Base-by-base conservation (phyloP, 2,797 vertebrate species). In the Anas georgica region DNA sequence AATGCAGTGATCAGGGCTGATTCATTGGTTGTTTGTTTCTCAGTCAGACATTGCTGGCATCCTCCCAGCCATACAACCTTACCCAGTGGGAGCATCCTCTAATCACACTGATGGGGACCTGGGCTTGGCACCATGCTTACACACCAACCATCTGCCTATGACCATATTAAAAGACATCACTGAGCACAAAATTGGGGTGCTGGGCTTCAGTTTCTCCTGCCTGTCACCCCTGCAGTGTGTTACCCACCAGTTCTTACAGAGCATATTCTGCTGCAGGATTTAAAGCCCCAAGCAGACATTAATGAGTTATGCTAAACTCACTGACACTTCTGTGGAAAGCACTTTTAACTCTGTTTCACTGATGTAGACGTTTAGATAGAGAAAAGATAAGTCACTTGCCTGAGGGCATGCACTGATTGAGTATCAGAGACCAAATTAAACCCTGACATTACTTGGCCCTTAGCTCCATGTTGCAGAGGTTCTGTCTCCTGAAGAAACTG, bases 1-100 rank as follows among this genome's bases (percentile, higher is more conserved):
- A 95, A 97, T 96, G 97, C 94, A 96, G 95, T 83, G 87, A 97
- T 97, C 96, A 87, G 92, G 91, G 69, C 93, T 95, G 96, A 96
- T 96, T 90, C 95, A 93, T 22, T 41, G 76, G 89, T 92, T 97
- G 97, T 72, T 96, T 97, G 96, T 96, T 97, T 95, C 95, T 97
- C 81, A 48, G 92, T 4, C 82, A 95, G 93, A 91, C 83, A 21
- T 64, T 82, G 88, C 55, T 97, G 96, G 96, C 96, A 41, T 14
- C n/a, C 17, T 58, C 90, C 95, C 97, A 97, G 84, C 84, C 68
- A 50, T 50, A 50, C 26, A 87, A 91, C 52, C 91, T 93, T 50
- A 50, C 70, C 56, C 93, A 54, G 86, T 20, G 69, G 87, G 91
- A 95, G 55, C 90, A 86, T 94, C 87, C 69, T 83, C 83, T 55